These are phyloP conservation scores for Drosophila rubida DNA, from an alignment of 2,888 invertebrate genomes.

Conservation along the genomic window DNA sequence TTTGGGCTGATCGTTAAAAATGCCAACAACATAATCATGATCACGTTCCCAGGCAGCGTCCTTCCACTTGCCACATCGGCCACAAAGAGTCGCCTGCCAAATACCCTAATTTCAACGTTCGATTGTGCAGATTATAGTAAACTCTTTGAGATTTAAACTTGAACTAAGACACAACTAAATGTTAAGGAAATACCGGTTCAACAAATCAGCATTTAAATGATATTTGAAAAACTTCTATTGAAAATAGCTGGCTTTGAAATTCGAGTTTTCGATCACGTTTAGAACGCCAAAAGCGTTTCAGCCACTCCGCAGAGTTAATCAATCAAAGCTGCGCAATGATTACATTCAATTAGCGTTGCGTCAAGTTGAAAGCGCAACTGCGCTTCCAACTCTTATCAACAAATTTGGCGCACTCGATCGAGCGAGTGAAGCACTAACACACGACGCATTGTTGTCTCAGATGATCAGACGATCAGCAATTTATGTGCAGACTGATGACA, in stretches of 20 bases:
- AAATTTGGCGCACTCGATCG: slow-evolving; percentile 8
- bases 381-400: not conserved
- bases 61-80: slow-evolving; percentile 38
- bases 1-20: slow-evolving; percentile 67
- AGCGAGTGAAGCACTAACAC: not conserved
- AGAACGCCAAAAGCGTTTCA: not conserved
- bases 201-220: too few relatives aligned
- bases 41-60: slow-evolving; percentile 16
- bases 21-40: slow-evolving; percentile 75
- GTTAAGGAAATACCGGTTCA: too few relatives aligned
- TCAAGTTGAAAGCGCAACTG: not conserved
- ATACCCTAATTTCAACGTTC: slow-evolving; percentile 34
- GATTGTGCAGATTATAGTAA: too few relatives aligned
- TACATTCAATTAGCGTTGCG: not conserved
- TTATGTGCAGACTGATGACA: slow-evolving; percentile 15
- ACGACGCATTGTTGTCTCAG: slow-evolving; percentile 1
- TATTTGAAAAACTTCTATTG: too few relatives aligned
- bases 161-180: too few relatives aligned
- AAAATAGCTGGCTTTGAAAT: too few relatives aligned
- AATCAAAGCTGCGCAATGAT: not conserved
- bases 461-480: slow-evolving; percentile 19
- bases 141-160: too few relatives aligned
- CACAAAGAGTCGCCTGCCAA: slow-evolving; percentile 21
- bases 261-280: too few relatives aligned
- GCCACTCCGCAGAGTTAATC: not conserved